Conservation (phyloP, 2,113 vertebrate genomes). For the Protobothrops mucrosquamatus region DNA sequence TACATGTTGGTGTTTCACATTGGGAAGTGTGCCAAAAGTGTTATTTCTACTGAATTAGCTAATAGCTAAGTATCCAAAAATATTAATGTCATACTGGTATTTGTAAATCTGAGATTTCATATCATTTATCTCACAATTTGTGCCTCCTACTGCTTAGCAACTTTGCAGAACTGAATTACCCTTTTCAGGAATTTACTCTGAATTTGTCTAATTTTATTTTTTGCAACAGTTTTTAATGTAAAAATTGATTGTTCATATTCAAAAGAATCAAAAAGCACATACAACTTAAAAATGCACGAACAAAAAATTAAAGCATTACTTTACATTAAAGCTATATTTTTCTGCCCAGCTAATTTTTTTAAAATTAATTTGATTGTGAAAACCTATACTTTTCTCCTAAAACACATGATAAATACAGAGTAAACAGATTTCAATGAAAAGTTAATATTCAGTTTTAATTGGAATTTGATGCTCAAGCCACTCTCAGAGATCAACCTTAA, state of each 20-base stretch:
- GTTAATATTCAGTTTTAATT: not conserved
- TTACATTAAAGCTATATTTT: not conserved
- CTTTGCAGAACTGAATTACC: not conserved
- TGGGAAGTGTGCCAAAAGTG: not conserved
- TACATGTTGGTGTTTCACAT: slow-evolving; percentile 24
- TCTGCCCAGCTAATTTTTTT: not conserved
- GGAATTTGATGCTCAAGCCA: not conserved
- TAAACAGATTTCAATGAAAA: not conserved
- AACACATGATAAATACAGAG: not conserved
- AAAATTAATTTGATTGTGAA: not conserved
- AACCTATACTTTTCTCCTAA: not conserved
- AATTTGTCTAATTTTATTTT: not conserved
- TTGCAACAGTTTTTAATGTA: slow-evolving; percentile 19
- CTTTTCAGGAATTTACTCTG: slow-evolving; percentile 10
- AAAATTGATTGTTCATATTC: slow-evolving; percentile 27
- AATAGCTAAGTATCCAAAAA: slow-evolving; percentile 37
- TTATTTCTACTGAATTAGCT: slow-evolving; percentile 27
- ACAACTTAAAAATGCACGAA: not conserved
- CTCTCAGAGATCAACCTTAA: not conserved
- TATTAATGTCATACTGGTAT: slow-evolving; percentile 32
- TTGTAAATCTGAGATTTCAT: slow-evolving; percentile 19
- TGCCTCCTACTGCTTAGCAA: slow-evolving; percentile 18
- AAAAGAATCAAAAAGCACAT: slow-evolving; percentile 25
- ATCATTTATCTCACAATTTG: slow-evolving; percentile 2
- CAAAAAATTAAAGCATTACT: not conserved